Conservation (phyloP, 2,888 invertebrate species). For the Eurois occulta region DNA sequence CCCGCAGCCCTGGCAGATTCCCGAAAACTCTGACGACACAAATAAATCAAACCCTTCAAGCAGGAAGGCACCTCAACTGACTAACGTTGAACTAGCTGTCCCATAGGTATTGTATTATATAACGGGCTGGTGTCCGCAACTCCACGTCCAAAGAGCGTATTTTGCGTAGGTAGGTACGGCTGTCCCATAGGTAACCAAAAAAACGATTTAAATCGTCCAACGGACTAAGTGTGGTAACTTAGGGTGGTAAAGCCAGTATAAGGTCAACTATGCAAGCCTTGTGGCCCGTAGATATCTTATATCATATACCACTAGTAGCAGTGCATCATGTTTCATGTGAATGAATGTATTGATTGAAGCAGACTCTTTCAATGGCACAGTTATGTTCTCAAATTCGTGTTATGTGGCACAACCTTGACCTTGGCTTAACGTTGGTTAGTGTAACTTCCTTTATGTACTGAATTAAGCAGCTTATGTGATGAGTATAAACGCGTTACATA, state of each 20-base stretch:
- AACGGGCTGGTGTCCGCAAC: no score
- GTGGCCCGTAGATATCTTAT: neutral
- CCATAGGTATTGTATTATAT: no score
- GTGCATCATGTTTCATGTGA: conserved; percentile 25
- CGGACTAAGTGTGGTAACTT: neutral
- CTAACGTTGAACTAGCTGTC: no score
- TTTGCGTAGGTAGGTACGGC: no score
- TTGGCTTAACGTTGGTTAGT: neutral
- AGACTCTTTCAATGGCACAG: conserved; percentile 4
- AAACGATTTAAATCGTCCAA: neutral
- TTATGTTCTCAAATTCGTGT: conserved; percentile 25
- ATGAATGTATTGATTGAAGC: neutral
- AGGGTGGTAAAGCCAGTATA: neutral
- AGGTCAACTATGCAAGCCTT: no score
- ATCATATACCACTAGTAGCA: neutral
- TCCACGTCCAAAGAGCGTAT: no score
- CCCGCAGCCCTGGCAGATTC: no score
- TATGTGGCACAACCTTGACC: conserved; percentile 8
- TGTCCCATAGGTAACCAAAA: no score
- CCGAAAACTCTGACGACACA: neutral
- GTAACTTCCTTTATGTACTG: conserved; percentile 3
- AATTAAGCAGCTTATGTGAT: neutral
- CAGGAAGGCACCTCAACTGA: no score
- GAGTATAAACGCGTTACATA: neutral
- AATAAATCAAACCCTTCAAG: neutral